These are phyloP conservation scores for Balearica regulorum DNA, from an alignment of 2,797 vertebrate species.

Conservation along the genomic window DNA sequence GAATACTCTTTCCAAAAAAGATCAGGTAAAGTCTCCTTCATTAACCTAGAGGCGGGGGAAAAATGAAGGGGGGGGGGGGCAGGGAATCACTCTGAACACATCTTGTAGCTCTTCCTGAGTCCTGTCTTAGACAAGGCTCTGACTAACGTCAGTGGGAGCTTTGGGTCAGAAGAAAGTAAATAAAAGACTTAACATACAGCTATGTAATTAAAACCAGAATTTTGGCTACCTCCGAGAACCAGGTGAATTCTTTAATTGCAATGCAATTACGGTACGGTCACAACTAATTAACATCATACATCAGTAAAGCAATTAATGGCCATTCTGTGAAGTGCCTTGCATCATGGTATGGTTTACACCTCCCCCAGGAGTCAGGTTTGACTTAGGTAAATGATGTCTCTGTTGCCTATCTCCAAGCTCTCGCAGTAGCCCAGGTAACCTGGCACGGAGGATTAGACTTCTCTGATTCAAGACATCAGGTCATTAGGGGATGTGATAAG, in stretches of 20 bases:
- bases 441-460: slow-evolving; percentile 40
- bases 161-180: not conserved
- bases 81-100: not conserved
- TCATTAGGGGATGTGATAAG: slow-evolving; percentile 52
- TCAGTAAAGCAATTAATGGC: slow-evolving; percentile 42
- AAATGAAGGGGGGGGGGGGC: not conserved
- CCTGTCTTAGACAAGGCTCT: not conserved
- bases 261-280: slow-evolving; percentile 27
- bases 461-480: slow-evolving; percentile 37
- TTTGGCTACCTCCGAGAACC: slow-evolving; percentile 43
- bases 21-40: not conserved
- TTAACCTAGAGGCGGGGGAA: not conserved
- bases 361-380: not conserved
- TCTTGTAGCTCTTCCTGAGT: not conserved
- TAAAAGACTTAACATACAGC: not conserved
- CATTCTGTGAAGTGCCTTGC: slow-evolving; percentile 27
- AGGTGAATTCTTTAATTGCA: slow-evolving; percentile 65
- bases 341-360: slow-evolving; percentile 24
- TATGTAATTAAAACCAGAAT: not conserved
- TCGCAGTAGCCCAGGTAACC: not conserved
- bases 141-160: not conserved
- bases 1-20: not conserved
- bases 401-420: slow-evolving; percentile 16
- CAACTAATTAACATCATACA: slow-evolving; percentile 56
- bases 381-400: slow-evolving; percentile 40